Evolutionary conservation across 2,113 vertebrate species (phyloP), one percentile per base, ranked within the genome.

Genomic region (Hippocampus barbouri): DNA sequence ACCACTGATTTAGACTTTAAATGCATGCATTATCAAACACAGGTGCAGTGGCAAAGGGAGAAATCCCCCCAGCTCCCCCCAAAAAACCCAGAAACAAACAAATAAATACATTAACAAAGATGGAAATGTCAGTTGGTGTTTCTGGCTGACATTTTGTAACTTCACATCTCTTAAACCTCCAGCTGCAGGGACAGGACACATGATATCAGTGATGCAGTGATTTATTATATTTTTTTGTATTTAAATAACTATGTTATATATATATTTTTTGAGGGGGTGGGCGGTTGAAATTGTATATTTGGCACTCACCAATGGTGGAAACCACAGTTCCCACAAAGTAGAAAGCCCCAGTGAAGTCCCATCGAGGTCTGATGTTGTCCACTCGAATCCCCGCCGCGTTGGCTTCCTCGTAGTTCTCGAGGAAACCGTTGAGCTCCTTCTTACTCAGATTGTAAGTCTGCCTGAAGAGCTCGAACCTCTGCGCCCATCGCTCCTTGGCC

Each of bases 261-360:
- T 14, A 14, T 11, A 1, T 18, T 15, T 30, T 23, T 21, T 12
- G 34, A 5, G 5, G 34, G 34, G 4, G 34, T 5, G 4, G 5
- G 5, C 5, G 34, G n/a, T n/a, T 34, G 34, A 7, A 6, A 38
- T 38, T 30, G 60, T 2, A 16, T 18, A 49, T 15, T 49, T 30
- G 10, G 43, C 1, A 71, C 95, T 95, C 89, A 98, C 97, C 97
- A 56, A 99, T 97, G 11, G 97, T 99, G 34, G 97, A 98, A 61
- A 99, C 96, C 64, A 98, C 97, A 14, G 97, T 98, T 66, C 95
- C 95, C 81, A 97, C 97, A 89, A 98, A 99, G 87, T 97, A 99
- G 83, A 98, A 96, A 1, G 97, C 94, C 18, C 97, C 97, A 0
- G 94, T 90, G 88, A 98, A 98, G 86, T 99, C 97, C 97, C 97